Percentiles rank a stretch among this genome's conserved stretches.
These are phyloP conservation scores for Theonella swinhoei DNA, from an alignment of 37 sponge, comb jelly and placozoan species.

Conservation along the genomic window DNA sequence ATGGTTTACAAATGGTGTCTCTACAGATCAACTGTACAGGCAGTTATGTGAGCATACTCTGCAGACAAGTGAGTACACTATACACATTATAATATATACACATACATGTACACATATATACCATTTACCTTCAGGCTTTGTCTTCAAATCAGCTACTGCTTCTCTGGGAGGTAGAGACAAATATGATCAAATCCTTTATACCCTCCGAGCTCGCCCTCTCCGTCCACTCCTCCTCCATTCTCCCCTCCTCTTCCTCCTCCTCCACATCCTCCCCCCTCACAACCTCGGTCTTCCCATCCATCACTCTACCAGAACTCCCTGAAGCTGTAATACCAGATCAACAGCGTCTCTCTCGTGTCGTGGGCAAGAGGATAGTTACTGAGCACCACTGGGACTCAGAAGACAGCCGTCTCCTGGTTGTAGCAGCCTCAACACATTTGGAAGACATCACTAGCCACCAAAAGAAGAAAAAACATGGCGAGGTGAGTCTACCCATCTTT, in stretches of 20 bases:
- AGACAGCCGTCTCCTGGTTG: slow-evolving; percentile 67
- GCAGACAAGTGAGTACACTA: slow-evolving; percentile 41
- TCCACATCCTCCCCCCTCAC: neutral
- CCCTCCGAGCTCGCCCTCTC: slow-evolving; percentile 1
- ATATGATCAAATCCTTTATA: slow-evolving; percentile 22
- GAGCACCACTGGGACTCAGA: slow-evolving; percentile 70
- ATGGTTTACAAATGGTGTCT: slow-evolving; percentile 16
- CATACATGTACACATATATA: too few species aligned
- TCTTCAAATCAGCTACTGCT: neutral
- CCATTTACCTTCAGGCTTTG: too few species aligned
- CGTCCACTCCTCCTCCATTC: neutral
- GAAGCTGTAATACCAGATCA: slow-evolving; percentile 39
- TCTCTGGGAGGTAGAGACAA: slow-evolving; percentile 45
- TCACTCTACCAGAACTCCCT: slow-evolving; percentile 23
- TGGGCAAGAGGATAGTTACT: slow-evolving; percentile 23
- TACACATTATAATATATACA: too few species aligned
- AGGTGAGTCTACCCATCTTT: neutral
- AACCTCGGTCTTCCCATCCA: neutral
- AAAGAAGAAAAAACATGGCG: neutral
- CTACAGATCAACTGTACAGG: slow-evolving; percentile 79
- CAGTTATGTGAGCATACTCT: slow-evolving; percentile 58
- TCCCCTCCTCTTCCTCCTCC: neutral
- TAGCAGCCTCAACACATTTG: neutral
- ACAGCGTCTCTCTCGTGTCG: neutral
- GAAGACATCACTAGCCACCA: neutral